A percentile compares a stretch with the other conserved stretches of the same genome.
Evolutionary conservation across 2,797 vertebrate genomes (phyloP).

Genomic region (Stomatorhinus walkeri): DNA sequence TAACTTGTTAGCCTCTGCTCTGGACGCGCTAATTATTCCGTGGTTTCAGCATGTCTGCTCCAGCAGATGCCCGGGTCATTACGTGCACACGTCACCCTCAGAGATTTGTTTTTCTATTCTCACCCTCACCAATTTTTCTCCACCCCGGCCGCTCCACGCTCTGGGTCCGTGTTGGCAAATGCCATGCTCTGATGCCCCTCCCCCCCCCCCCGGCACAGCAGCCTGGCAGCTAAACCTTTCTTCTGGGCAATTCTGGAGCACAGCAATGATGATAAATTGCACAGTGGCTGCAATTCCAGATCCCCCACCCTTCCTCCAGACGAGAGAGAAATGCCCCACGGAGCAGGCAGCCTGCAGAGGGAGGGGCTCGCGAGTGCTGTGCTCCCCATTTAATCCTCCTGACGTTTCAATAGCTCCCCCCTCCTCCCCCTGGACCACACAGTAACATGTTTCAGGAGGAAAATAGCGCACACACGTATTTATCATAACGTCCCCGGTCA

Average conservation of each 20-base stretch:
- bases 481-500: not conserved
- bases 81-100: not conserved
- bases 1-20: not conserved
- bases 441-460: not conserved
- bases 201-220: not conserved
- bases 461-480: not conserved
- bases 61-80: not conserved
- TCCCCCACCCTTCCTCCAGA: not conserved
- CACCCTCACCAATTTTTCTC: not conserved
- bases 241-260: conserved; percentile 1
- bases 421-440: conserved; percentile 3
- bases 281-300: not conserved
- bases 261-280: not conserved
- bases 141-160: not conserved
- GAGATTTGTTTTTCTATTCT: not conserved
- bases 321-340: not conserved
- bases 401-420: conserved; percentile 44
- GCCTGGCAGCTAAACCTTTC: not conserved
- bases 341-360: not conserved
- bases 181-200: not conserved
- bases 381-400: conserved; percentile 58
- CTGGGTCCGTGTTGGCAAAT: not conserved
- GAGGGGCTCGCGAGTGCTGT: conserved; percentile 21
- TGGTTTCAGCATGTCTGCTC: not conserved
- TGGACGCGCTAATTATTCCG: not conserved